phyloP scores from a whole-genome alignment of 2,113 vertebrate species.

The Apaloderma vittatum region DNA sequence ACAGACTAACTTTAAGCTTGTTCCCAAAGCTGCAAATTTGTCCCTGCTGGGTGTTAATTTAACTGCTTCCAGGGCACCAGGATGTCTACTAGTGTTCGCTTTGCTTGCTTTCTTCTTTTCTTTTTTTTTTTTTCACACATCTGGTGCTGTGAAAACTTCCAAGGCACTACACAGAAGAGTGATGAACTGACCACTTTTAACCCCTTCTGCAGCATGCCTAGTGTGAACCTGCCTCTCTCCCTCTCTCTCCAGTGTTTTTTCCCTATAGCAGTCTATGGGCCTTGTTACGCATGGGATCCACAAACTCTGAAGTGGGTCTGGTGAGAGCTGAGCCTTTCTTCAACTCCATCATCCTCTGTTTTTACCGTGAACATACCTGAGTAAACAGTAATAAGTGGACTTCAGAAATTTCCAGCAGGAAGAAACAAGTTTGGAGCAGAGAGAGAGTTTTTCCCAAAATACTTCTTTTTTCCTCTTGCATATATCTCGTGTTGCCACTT shows the following conservation, averaged over 20 bases:
- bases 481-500: slow-evolving; percentile 33
- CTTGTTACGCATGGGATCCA: fast-evolving
- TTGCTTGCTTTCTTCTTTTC: slow-evolving; percentile 38
- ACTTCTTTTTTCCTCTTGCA: slow-evolving; percentile 20
- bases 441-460: slow-evolving; percentile 29
- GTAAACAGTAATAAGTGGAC: not conserved
- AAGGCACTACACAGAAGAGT: slow-evolving; percentile 27
- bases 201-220: slow-evolving; percentile 6
- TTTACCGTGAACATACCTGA: not conserved
- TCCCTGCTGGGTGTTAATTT: slow-evolving; percentile 72
- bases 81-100: slow-evolving; percentile 44
- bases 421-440: not conserved
- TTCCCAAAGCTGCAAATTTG: slow-evolving; percentile 63
- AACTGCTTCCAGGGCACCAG: slow-evolving; percentile 69
- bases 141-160: slow-evolving; percentile 64
- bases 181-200: slow-evolving; percentile 55
- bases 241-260: not conserved
- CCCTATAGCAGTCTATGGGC: not conserved
- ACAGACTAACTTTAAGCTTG: slow-evolving; percentile 51
- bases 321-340: not conserved
- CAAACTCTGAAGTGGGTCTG: not conserved
- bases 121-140: slow-evolving; percentile 29
- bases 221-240: not conserved
- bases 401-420: slow-evolving; percentile 49
- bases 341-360: not conserved